These are phyloP conservation scores for Drosophila yooni DNA, from an alignment of 2,888 invertebrate genomes.

Conservation along the genomic window DNA sequence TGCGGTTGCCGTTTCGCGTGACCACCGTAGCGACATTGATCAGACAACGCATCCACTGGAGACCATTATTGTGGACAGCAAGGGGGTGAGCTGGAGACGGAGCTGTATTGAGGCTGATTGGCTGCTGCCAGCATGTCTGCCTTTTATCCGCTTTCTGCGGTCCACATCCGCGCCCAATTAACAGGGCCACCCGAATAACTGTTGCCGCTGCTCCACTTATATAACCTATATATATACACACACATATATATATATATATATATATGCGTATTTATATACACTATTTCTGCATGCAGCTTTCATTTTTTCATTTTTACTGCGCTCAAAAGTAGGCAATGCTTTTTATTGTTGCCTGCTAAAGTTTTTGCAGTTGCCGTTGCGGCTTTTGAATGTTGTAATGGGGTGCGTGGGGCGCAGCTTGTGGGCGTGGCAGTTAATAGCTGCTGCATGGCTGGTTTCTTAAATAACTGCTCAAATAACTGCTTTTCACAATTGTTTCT, in stretches of 20 bases:
- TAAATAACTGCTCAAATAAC: not conserved
- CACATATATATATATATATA: conserved; percentile 13
- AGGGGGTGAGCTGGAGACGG: not conserved
- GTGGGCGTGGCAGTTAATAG: conserved; percentile 13
- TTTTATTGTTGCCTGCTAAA: conserved; percentile 13
- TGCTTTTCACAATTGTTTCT: conserved; percentile 8
- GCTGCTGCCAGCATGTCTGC: conserved; percentile 70
- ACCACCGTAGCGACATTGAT: conserved; percentile 76
- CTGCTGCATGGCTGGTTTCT: conserved; percentile 1
- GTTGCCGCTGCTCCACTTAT: conserved; percentile 38
- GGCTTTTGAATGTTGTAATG: not conserved
- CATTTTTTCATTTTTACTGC: conserved; percentile 2
- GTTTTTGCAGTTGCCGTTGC: conserved; percentile 3
- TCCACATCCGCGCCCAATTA: conserved; percentile 54
- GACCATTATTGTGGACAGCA: not conserved
- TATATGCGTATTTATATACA: not conserved
- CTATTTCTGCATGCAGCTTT: not conserved
- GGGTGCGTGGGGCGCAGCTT: not conserved
- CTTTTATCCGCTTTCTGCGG: conserved; percentile 25
- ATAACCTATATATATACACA: conserved; percentile 42
- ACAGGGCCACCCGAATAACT: conserved; percentile 13
- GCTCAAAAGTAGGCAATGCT: conserved; percentile 48
- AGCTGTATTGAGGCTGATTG: conserved; percentile 47
- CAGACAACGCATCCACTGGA: conserved; percentile 45
- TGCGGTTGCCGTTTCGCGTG: conserved; percentile 71